Evolutionary conservation across 2,113 vertebrate species (phyloP).

Genomic region (Herpailurus yagouaroundi): DNA sequence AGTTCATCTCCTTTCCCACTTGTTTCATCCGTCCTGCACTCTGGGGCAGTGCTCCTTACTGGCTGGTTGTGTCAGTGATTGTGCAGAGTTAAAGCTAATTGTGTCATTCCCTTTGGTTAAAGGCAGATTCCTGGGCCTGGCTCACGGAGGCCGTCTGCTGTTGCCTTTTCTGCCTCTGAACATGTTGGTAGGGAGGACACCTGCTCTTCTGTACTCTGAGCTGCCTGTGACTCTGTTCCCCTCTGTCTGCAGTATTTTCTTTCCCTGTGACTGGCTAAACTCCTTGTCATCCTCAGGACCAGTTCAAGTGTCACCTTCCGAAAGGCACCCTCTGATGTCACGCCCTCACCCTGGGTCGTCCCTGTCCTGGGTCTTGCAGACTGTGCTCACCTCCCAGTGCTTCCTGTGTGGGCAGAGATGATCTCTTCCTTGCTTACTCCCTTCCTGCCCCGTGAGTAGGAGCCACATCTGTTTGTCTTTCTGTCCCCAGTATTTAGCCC

Average conservation of each 20-base stretch:
- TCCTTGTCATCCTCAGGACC: not conserved
- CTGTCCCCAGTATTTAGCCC: not conserved
- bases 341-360: not conserved
- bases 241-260: not conserved
- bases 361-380: not conserved
- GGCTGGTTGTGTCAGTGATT: not conserved
- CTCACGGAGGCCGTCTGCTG: not conserved
- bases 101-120: not conserved
- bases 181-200: not conserved
- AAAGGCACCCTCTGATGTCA: not conserved
- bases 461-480: not conserved
- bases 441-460: not conserved
- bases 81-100: not conserved
- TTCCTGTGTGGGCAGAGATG: not conserved
- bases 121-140: not conserved
- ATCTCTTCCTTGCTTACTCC: not conserved
- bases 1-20: not conserved
- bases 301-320: not conserved
- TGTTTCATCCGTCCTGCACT: not conserved
- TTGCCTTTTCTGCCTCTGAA: fast-evolving
- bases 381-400: not conserved
- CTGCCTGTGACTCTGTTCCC: not conserved
- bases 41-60: not conserved
- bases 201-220: not conserved
- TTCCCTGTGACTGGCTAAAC: not conserved